Base-by-base conservation (phyloP, 2,113 vertebrate genomes). In the Upupa epops region DNA sequence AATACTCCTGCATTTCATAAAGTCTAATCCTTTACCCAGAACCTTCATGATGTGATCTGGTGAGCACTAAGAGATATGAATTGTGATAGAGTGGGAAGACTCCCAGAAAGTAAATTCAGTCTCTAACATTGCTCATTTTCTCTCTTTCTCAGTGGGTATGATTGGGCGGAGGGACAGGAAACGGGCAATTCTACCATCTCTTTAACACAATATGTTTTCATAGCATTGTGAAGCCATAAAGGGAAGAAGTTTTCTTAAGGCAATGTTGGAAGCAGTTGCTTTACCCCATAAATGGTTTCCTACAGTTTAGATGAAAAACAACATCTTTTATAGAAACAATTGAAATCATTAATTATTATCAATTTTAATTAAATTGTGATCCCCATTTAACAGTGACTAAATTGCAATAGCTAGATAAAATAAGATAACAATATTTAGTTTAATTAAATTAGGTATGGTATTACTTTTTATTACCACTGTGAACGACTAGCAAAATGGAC, bases 321-420 rank as follows among this genome's bases (percentile, higher is more conserved):
- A 29, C 11, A 64, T 88, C 31, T 94, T 97, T 92, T 77, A 90
- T 82, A 89, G 60, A 97, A 96, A 96, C 74, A 96, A 94, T 80
- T 73, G 64, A 90, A 94, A 90, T 83, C 83, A 93, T 95, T 96
- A 95, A 96, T 97, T 96, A 96, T 54, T 72, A 84, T 96, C 63
- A 82, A 70, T 95, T 96, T 96, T 94, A 97, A 97, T 97, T 96
- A 97, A 96, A 90, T 13, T 5, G 91, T 93, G 11, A 91, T 96
- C 46, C 52, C 40, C 21, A 86, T 94, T 96, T 96, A 96, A 63
- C 72, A 93, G 79, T 90, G 80, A 96, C 96, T 96, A 94, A 93
- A 96, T 95, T 96, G 74, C 83, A 94, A 91, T 83, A 83, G 51
- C 45, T 93, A 95, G 84, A 96, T 97, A 96, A 93, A 96, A 90